Evolutionary conservation across 2,113 vertebrate genomes (phyloP).

Genomic region (Tamias sibiricus): DNA sequence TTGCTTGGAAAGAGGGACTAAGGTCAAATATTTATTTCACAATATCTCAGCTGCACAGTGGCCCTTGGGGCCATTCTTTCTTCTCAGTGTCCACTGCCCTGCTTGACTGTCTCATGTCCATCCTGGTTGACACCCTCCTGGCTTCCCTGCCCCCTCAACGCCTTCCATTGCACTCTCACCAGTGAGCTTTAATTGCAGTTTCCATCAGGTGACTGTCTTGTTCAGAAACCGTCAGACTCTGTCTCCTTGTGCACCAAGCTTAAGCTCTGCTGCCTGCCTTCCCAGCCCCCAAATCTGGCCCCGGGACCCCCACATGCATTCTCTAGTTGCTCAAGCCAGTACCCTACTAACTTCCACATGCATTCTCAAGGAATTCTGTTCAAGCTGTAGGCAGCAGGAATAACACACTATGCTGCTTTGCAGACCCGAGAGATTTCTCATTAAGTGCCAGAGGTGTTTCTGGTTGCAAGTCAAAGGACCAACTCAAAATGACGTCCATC

Average conservation of each 20-base stretch:
- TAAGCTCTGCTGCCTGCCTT: background rate
- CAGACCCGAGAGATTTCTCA: background rate
- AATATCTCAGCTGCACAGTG: background rate
- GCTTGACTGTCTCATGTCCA: background rate
- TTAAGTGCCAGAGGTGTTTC: background rate
- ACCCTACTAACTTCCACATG: background rate
- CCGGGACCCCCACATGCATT: background rate
- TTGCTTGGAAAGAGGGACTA: background rate
- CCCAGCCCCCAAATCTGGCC: background rate
- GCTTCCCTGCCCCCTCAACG: accelerated
- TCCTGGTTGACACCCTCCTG: background rate
- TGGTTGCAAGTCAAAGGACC: background rate
- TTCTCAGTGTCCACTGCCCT: background rate
- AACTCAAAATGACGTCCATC: background rate
- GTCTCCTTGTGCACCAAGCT: background rate
- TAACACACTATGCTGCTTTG: background rate
- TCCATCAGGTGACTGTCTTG: background rate
- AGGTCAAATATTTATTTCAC: background rate
- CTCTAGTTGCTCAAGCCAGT: background rate
- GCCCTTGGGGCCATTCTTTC: too few species aligned
- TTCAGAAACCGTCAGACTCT: background rate
- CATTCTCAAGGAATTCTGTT: background rate
- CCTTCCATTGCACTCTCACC: background rate
- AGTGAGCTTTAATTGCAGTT: background rate
- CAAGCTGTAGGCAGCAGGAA: background rate